Base-by-base conservation (phyloP, 2,797 vertebrate species). In the Chromis chromis region DNA sequence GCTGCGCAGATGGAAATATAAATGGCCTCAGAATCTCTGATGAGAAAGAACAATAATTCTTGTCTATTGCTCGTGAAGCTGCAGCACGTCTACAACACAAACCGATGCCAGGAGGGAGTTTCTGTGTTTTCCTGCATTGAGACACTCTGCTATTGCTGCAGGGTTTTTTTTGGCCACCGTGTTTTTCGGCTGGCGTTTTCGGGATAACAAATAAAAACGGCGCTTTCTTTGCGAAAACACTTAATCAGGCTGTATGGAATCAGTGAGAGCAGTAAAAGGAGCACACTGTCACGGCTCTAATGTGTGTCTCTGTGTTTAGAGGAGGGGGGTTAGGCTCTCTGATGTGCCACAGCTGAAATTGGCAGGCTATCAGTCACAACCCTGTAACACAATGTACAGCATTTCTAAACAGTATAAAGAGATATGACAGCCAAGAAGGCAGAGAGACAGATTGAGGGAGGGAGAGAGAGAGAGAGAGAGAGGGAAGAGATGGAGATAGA, bases 361-460 rank as follows among this genome's bases (percentile, higher is more conserved):
- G 91, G 92, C 91, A 93, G 85, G 77, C 89, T 93, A 93, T 93
- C 92, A 93, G 91, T 93, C 91, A 89, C 85, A 91, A 92, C 89
- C 89, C 90, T 91, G 89, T 91, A 92, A 91, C 89, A 92, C 90
- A 93, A 93, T 91, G 91, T 92, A 91, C 90, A 89, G 91, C 89
- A 92, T 91, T 92, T 92, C 91, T 91, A 91, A 92, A 93, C 87
- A 91, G 83, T 85, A 92, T 88, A 90, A 89, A 88, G 86, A 88
- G 86, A 91, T 88, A 86, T 89, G 91, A 93, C 91, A 93, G 88
- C 89, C 88, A 90, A 87, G 84, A 72, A 91, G 82, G 84, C 88
- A 88, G 80, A 84, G 73, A 89, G 79, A 87, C 69, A 86, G 85
- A 89, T 67, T 83, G 87, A 86, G 79, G 67, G 84, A 82, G 76